Percentiles rank a stretch among this genome's conserved stretches.
Conservation (phyloP, 2,888 invertebrate species). For the Drosophila mettleri region DNA sequence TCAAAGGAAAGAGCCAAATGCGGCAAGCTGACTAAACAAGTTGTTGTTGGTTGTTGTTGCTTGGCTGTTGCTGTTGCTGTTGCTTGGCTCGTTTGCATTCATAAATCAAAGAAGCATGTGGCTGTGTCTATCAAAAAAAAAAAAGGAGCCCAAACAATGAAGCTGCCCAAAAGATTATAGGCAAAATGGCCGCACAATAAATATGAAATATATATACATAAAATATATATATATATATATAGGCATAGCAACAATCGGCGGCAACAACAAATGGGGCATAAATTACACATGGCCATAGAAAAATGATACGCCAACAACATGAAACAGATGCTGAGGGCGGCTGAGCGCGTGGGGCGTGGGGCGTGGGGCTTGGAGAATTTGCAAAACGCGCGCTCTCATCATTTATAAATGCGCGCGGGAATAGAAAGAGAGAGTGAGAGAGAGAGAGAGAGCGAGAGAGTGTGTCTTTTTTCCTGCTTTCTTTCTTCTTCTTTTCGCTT, state of each 20-base stretch:
- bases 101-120: slow-evolving; percentile 78
- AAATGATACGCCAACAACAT: slow-evolving; percentile 77
- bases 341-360: not conserved
- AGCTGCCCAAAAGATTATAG: slow-evolving; percentile 69
- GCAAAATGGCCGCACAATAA: slow-evolving; percentile 74
- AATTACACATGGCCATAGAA: slow-evolving; percentile 81
- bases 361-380: not conserved
- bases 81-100: slow-evolving; percentile 74
- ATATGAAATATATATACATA: slow-evolving; percentile 42
- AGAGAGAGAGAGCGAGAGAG: not conserved
- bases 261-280: slow-evolving; percentile 73
- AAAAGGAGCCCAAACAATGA: slow-evolving; percentile 63
- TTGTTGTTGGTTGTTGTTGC: slow-evolving; percentile 33
- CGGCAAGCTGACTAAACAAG: slow-evolving; percentile 45
- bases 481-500: not conserved
- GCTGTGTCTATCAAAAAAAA: slow-evolving; percentile 72
- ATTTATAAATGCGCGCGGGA: slow-evolving; percentile 74
- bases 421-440: slow-evolving; percentile 3
- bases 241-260: slow-evolving; percentile 42
- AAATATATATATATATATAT: not conserved
- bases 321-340: slow-evolving; percentile 73
- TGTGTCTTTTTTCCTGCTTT: not conserved
- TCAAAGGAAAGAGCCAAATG: slow-evolving; percentile 36
- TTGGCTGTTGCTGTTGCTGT: slow-evolving; percentile 44
- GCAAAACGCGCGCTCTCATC: slow-evolving; percentile 70